Conservation (phyloP, 1,140 invertebrate species). For the Aradophagus sp. region DNA sequence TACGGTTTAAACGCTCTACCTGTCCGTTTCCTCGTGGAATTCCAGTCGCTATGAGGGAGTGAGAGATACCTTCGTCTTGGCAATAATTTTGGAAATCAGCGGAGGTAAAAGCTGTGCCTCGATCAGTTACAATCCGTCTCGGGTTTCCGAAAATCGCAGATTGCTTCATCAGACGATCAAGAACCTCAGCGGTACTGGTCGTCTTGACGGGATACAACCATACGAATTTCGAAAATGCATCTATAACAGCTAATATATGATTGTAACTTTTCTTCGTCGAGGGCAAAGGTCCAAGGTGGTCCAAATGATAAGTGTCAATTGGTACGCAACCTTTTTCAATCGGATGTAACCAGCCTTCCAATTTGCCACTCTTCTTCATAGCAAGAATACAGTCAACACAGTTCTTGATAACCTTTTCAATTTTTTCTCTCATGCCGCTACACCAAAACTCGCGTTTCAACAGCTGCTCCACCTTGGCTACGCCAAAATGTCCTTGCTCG, state of each 20-base stretch:
- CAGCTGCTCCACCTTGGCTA: background rate
- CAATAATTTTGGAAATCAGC: too few relatives aligned
- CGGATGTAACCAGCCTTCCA: slow-evolving; percentile 2
- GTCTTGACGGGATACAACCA: too few relatives aligned
- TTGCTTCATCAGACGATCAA: too few relatives aligned
- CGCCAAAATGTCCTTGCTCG: background rate
- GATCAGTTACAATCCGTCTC: too few relatives aligned
- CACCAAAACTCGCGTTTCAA: slow-evolving; percentile 1
- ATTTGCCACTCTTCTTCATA: background rate
- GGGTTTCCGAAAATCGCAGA: too few relatives aligned
- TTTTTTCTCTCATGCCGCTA: background rate
- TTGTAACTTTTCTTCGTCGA: background rate
- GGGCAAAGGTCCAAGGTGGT: background rate
- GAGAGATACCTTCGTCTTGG: too few relatives aligned
- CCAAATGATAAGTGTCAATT: background rate
- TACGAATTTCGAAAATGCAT: slow-evolving; percentile 5
- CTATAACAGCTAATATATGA: slow-evolving; percentile 3
- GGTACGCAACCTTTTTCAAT: background rate
- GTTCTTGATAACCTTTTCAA: background rate
- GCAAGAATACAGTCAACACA: slow-evolving; percentile 1
- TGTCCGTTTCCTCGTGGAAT: too few relatives aligned
- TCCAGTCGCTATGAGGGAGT: too few relatives aligned
- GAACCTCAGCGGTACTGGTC: too few relatives aligned
- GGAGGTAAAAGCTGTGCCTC: too few relatives aligned
- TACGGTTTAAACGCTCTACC: too few relatives aligned